These are phyloP conservation scores for Corbicula japonica DNA, from an alignment of 2,888 invertebrate genomes.

Conservation along the genomic window DNA sequence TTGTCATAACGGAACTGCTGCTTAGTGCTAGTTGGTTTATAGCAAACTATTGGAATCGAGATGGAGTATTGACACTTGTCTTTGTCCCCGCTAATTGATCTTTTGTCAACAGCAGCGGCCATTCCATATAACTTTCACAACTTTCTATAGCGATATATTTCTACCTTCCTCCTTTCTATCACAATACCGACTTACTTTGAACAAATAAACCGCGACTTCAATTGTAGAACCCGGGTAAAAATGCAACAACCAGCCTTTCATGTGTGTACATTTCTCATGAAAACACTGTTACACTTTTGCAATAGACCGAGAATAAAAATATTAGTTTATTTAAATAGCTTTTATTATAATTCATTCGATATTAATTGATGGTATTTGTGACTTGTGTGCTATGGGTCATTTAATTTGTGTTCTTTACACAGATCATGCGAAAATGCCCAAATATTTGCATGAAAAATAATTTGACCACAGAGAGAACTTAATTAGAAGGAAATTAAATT, in stretches of 20 bases:
- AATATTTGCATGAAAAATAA: slow-evolving; percentile 33
- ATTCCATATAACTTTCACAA: slow-evolving; percentile 55
- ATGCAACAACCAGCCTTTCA: not conserved
- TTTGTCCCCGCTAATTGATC: slow-evolving; percentile 63
- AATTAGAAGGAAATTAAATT: slow-evolving; percentile 17
- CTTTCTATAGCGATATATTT: too few relatives aligned
- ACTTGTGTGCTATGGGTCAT: slow-evolving; percentile 33
- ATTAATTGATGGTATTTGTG: slow-evolving; percentile 42
- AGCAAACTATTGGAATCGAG: slow-evolving; percentile 42
- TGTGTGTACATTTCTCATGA: slow-evolving; percentile 47
- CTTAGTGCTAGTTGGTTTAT: slow-evolving; percentile 50
- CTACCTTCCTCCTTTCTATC: too few relatives aligned
- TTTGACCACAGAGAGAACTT: slow-evolving; percentile 20
- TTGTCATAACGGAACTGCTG: slow-evolving; percentile 15
- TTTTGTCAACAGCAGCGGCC: slow-evolving; percentile 46
- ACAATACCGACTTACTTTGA: too few relatives aligned
- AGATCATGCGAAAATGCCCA: slow-evolving; percentile 24
- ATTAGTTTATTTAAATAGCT: slow-evolving; percentile 50
- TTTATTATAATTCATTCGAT: slow-evolving; percentile 32
- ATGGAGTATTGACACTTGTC: slow-evolving; percentile 57
- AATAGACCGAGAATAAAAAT: slow-evolving; percentile 50
- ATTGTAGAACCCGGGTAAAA: too few relatives aligned
- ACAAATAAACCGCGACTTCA: too few relatives aligned
- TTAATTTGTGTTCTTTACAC: slow-evolving; percentile 19
- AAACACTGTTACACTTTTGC: slow-evolving; percentile 19